phyloP scores from a whole-genome alignment of 1,140 invertebrate genomes.

The Apis dorsata region DNA sequence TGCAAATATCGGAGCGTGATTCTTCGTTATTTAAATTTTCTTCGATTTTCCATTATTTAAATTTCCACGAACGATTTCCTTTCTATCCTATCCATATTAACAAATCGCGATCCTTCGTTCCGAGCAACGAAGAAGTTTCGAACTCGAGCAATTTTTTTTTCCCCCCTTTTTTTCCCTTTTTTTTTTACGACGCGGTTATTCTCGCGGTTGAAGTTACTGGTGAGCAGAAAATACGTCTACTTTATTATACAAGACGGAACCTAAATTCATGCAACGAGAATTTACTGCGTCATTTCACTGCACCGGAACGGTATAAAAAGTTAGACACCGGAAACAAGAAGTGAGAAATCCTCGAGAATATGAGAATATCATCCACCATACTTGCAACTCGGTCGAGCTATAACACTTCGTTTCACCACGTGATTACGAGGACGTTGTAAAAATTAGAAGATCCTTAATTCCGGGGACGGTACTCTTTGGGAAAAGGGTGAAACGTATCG shows the following conservation, averaged over 20 bases:
- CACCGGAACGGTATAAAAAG: constrained; percentile 50
- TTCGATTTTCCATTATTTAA: too few species aligned
- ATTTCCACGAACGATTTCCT: too few species aligned
- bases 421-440: not conserved
- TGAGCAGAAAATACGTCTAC: constrained; percentile 49
- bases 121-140: not conserved
- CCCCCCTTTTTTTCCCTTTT: too few species aligned
- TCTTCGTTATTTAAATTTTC: too few species aligned
- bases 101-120: not conserved
- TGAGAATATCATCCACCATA: not conserved
- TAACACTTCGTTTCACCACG: not conserved
- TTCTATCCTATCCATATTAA: too few species aligned
- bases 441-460: too few species aligned
- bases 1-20: too few species aligned
- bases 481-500: too few species aligned
- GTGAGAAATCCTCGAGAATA: constrained; percentile 42
- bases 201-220: constrained; percentile 30
- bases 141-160: constrained; percentile 30
- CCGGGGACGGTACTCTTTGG: too few species aligned
- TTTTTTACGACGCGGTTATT: not conserved
- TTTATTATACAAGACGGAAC: constrained; percentile 56
- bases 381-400: not conserved
- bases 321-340: constrained; percentile 43
- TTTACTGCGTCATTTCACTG: constrained; percentile 57
- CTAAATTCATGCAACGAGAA: constrained; percentile 60